phyloP scores from a whole-genome alignment of 2,113 vertebrate genomes.

The Danio rerio region DNA sequence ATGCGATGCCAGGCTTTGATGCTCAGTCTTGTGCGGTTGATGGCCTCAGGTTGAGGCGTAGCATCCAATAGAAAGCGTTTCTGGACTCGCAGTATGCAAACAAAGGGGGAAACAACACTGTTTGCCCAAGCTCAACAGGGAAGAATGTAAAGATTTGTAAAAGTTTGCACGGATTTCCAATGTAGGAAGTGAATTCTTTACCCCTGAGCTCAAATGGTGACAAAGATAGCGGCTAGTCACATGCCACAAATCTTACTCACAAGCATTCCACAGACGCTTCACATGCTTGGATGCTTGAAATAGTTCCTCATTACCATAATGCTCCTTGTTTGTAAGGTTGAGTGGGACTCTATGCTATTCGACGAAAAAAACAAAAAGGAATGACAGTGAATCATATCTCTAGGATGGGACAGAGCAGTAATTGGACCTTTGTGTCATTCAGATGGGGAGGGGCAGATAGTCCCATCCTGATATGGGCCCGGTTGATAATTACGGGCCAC shows the following conservation, averaged over 20 bases:
- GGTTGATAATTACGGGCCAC: conserved; percentile 35
- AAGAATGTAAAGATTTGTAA: not conserved
- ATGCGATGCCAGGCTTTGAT: conserved; percentile 29
- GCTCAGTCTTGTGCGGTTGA: not conserved
- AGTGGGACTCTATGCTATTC: conserved; percentile 21
- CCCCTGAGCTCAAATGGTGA: conserved; percentile 21
- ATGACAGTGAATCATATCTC: conserved; percentile 7
- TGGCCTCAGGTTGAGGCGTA: conserved; percentile 37
- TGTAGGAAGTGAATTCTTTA: conserved; percentile 12
- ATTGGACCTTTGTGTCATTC: conserved; percentile 2
- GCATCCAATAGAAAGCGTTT: not conserved
- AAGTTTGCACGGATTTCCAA: not conserved
- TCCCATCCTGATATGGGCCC: conserved; percentile 18
- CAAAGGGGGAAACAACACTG: not conserved
- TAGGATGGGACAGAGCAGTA: not conserved
- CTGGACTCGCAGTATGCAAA: not conserved
- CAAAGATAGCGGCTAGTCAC: conserved; percentile 15
- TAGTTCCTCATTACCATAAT: conserved; percentile 2
- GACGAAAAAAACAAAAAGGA: conserved; percentile 3
- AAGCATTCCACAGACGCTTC: conserved; percentile 40
- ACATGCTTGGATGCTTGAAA: conserved; percentile 42
- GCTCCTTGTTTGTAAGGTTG: not conserved
- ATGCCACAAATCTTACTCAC: conserved; percentile 41
- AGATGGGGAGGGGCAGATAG: conserved; percentile 23
- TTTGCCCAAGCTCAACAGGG: not conserved